phyloP scores from a whole-genome alignment of 2,113 vertebrate species.

The Caranx melampygus region DNA sequence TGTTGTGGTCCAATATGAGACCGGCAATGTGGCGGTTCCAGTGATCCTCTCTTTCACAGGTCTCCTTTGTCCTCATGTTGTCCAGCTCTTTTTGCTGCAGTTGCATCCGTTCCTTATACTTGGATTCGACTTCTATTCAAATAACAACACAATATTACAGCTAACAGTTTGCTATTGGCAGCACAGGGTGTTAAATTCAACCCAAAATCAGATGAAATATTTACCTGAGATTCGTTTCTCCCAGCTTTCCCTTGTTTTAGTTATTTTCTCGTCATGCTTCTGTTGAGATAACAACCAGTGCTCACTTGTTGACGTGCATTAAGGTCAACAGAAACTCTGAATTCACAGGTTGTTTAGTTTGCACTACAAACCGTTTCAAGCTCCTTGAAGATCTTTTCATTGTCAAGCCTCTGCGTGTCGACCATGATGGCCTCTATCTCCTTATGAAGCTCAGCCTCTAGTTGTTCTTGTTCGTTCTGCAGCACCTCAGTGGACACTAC shows the following conservation, averaged over 20 bases:
- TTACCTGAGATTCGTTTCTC: slow-evolving; percentile 89
- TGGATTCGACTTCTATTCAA: slow-evolving; percentile 86
- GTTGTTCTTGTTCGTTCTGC: slow-evolving; percentile 84
- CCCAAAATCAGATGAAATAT: neutral
- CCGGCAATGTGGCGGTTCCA: slow-evolving; percentile 86
- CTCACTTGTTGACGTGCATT: neutral
- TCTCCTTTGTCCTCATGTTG: slow-evolving; percentile 85
- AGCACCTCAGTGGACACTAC: slow-evolving; percentile 76
- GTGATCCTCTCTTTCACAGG: slow-evolving; percentile 86
- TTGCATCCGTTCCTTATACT: slow-evolving; percentile 86
- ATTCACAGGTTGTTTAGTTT: neutral
- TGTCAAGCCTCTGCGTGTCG: slow-evolving; percentile 84
- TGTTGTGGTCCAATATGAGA: slow-evolving; percentile 86
- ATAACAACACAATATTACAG: neutral
- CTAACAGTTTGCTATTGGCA: neutral
- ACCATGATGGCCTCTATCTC: slow-evolving; percentile 79
- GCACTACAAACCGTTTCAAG: slow-evolving; percentile 85
- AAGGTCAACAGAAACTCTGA: neutral
- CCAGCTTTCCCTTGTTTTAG: slow-evolving; percentile 78
- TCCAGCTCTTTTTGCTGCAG: slow-evolving; percentile 85
- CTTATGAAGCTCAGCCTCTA: slow-evolving; percentile 83
- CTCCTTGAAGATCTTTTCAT: slow-evolving; percentile 83
- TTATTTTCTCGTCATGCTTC: slow-evolving; percentile 89
- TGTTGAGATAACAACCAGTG: slow-evolving; percentile 72
- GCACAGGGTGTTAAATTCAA: neutral